Evolutionary conservation across 2,797 vertebrate species (phyloP).

Genomic region (Aulostomus chinensis): DNA sequence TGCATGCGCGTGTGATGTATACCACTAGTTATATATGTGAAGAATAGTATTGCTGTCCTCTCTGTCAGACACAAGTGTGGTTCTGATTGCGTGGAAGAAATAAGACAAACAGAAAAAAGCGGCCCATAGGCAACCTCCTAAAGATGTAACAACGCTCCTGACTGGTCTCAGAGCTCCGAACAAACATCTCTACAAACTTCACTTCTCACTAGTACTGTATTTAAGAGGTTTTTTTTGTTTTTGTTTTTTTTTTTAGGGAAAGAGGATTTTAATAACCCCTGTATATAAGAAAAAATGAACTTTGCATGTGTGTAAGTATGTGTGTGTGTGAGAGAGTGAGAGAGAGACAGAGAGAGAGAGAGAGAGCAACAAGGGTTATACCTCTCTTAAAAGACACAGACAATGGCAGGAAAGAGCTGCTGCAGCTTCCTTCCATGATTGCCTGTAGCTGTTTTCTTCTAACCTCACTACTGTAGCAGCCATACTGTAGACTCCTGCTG

Average conservation of each 20-base stretch:
- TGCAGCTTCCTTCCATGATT: slow-evolving; percentile 51
- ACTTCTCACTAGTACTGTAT: slow-evolving; percentile 55
- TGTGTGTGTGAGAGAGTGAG: too few relatives aligned
- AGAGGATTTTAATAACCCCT: slow-evolving; percentile 4
- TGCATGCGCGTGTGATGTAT: neutral
- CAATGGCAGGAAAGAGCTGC: slow-evolving; percentile 57
- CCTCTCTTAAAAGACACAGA: slow-evolving; percentile 56
- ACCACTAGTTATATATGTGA: slow-evolving; percentile 63
- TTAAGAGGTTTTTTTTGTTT: too few relatives aligned
- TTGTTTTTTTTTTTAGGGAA: slow-evolving; percentile 36
- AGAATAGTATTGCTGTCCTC: slow-evolving; percentile 55
- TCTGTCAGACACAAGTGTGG: slow-evolving; percentile 31
- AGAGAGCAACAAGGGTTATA: slow-evolving; percentile 3
- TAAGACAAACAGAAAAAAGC: slow-evolving; percentile 1
- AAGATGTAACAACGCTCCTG: slow-evolving; percentile 51
- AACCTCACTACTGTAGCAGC: slow-evolving; percentile 78
- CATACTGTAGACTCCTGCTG: slow-evolving; percentile 74
- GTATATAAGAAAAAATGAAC: neutral
- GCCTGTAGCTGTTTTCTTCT: slow-evolving; percentile 68
- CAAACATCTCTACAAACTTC: slow-evolving; percentile 37
- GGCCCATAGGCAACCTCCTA: slow-evolving; percentile 42
- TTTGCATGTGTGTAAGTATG: slow-evolving; percentile 9
- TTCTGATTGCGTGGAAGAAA: neutral
- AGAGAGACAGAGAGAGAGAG: too few relatives aligned
- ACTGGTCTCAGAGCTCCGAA: slow-evolving; percentile 31